phyloP scores from a whole-genome alignment of 2,888 invertebrate species.

The Acanthoscelides obtectus region DNA sequence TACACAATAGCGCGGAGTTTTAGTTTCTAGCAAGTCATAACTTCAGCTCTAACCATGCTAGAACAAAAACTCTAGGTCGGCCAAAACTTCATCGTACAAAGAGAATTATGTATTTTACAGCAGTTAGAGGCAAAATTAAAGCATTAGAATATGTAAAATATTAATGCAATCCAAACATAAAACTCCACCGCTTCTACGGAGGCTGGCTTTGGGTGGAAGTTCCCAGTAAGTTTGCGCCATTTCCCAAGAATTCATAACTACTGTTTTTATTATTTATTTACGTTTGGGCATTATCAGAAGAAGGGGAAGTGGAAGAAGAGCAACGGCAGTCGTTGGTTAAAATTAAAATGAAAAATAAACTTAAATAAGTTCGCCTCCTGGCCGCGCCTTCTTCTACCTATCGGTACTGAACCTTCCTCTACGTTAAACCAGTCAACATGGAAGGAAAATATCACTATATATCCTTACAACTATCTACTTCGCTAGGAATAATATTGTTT shows the following conservation, averaged over 20 bases:
- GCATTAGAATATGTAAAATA: slow-evolving; percentile 11
- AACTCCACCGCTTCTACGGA: neutral
- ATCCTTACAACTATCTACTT: too few species aligned
- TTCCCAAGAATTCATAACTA: neutral
- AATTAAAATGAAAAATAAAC: neutral
- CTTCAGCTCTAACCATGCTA: neutral
- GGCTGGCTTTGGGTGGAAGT: neutral
- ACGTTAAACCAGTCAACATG: neutral
- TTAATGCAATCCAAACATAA: slow-evolving; percentile 6
- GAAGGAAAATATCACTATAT: neutral
- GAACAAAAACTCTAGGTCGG: neutral
- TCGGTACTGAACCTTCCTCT: neutral
- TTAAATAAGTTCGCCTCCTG: neutral
- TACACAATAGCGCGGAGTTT: neutral
- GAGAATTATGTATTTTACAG: neutral
- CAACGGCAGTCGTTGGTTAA: neutral
- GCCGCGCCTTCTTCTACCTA: neutral
- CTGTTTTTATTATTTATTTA: neutral
- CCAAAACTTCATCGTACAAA: neutral
- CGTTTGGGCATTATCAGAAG: neutral
- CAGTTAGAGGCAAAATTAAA: slow-evolving; percentile 6
- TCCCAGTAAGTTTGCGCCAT: neutral
- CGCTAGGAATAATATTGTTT: too few species aligned
- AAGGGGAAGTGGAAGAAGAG: neutral
- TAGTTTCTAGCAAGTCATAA: neutral